Evolutionary conservation across 2,888 invertebrate genomes (phyloP), one percentile per base, ranked within the genome.

Genomic region (Dinocampus coccinellae): DNA sequence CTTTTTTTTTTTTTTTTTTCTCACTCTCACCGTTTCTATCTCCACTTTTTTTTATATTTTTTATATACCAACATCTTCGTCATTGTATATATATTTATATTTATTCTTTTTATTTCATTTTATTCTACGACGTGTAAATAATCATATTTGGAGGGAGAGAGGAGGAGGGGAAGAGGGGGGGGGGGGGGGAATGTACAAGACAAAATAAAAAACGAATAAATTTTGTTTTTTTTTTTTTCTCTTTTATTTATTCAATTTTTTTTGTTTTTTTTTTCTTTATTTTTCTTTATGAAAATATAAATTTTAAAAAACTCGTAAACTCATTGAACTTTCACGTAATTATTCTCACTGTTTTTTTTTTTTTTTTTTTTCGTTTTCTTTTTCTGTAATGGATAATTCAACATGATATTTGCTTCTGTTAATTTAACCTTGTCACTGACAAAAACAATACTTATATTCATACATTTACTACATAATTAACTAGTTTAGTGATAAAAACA

Each of bases 1-100:
- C 11, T 16, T n/a, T n/a, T n/a, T n/a, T n/a, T n/a, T n/a, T n/a
- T n/a, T n/a, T n/a, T n/a, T n/a, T n/a, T n/a, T n/a, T n/a, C n/a
- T n/a, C n/a, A n/a, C n/a, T n/a, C n/a, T n/a, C n/a, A n/a, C n/a
- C n/a, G n/a, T n/a, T n/a, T n/a, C n/a, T n/a, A n/a, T n/a, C n/a
- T n/a, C n/a, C 11, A 29, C 57, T 22, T 3, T 29, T 26, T 72
- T 11, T 16, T 20, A 24, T 33, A 53, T 22, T 1, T 20, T 47
- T 52, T 66, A 52, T 70, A 33, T 13, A 57, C 26, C 13, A 47
- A 69, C 26, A 61, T 34, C 33, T 69, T 58, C 60, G 65, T 55
- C 52, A 42, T 60, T 47, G 9, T 47, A 24, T 66, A 22, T 60
- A n/a, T 60, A 16, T 24, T 39, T 60, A 65, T 52, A 36, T 10